Evolutionary conservation across 2,797 vertebrate species (phyloP).

Genomic region (Lacerta viridis): DNA sequence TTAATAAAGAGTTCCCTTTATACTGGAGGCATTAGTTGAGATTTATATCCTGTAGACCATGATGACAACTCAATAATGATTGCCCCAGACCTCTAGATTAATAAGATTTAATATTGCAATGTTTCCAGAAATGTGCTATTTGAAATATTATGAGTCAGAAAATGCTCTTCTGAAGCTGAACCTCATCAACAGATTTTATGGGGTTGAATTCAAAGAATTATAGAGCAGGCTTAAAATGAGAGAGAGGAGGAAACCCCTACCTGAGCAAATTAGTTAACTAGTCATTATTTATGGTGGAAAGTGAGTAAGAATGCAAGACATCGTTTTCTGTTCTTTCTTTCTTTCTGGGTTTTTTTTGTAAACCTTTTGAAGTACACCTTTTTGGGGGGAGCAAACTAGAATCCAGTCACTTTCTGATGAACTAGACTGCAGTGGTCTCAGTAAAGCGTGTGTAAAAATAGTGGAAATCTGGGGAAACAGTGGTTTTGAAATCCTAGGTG

Average conservation of each 20-base stretch:
- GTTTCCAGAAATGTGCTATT: conserved; percentile 83
- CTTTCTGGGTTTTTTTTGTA: conserved; percentile 9
- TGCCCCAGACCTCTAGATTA: conserved; percentile 81
- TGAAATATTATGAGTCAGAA: conserved; percentile 85
- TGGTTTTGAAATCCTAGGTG: conserved; percentile 14
- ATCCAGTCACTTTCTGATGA: conserved; percentile 59
- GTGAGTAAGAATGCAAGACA: conserved; percentile 49
- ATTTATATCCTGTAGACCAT: conserved; percentile 83
- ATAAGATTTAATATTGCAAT: conserved; percentile 83
- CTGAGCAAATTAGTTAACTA: conserved; percentile 73
- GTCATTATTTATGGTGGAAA: conserved; percentile 64
- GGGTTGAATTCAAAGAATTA: conserved; percentile 78
- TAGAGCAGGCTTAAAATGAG: conserved; percentile 55
- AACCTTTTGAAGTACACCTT: conserved; percentile 67
- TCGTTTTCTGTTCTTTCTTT: conserved; percentile 47
- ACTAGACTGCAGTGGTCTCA: conserved; percentile 61
- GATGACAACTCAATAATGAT: conserved; percentile 86
- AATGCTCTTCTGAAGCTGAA: conserved; percentile 78
- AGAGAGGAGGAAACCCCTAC: conserved; percentile 57
- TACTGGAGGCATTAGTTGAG: conserved; percentile 75
- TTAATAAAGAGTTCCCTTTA: conserved; percentile 83
- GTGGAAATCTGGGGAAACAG: conserved; percentile 49
- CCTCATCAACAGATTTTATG: conserved; percentile 80
- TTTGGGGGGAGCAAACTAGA: conserved; percentile 59
- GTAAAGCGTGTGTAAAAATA: conserved; percentile 56